Percentiles rank a stretch among this genome's conserved stretches.
Evolutionary conservation across 2,113 vertebrate species (phyloP).

Genomic region (Stegastes partitus): DNA sequence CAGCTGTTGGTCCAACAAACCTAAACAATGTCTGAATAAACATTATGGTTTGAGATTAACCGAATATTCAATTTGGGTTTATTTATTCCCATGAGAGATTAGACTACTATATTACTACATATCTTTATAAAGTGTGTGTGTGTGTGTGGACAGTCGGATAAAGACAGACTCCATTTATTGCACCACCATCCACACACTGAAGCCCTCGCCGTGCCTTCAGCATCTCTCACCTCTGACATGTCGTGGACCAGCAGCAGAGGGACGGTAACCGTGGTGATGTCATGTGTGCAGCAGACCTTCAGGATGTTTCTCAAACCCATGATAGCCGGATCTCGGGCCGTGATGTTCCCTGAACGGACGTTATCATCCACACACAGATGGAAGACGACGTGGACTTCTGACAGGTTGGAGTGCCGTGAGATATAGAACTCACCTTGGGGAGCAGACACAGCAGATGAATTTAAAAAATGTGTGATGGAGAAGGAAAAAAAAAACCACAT

Average conservation of each 20-base stretch:
- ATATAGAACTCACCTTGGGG: slow-evolving; percentile 96
- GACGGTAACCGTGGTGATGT: slow-evolving; percentile 95
- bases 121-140: no score
- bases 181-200: no score
- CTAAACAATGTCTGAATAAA: no score
- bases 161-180: no score
- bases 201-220: neutral
- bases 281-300: slow-evolving; percentile 97
- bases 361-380: slow-evolving; percentile 98
- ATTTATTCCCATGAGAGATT: no score
- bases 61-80: no score
- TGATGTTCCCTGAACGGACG: slow-evolving; percentile 92
- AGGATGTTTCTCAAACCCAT: slow-evolving; percentile 98
- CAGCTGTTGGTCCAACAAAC: no score
- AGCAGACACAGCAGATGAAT: neutral
- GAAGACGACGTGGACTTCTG: slow-evolving; percentile 95
- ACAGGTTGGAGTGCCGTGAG: slow-evolving; percentile 96
- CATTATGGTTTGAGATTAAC: no score
- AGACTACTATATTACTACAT: no score
- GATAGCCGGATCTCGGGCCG: slow-evolving; percentile 95
- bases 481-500: neutral
- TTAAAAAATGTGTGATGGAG: no score
- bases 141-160: no score
- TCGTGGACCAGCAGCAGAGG: slow-evolving; percentile 96
- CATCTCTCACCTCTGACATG: slow-evolving; percentile 94